Evolutionary conservation across 2,888 invertebrate genomes (phyloP), one percentile per base, ranked within the genome.

Genomic region (Epirrita christyi): DNA sequence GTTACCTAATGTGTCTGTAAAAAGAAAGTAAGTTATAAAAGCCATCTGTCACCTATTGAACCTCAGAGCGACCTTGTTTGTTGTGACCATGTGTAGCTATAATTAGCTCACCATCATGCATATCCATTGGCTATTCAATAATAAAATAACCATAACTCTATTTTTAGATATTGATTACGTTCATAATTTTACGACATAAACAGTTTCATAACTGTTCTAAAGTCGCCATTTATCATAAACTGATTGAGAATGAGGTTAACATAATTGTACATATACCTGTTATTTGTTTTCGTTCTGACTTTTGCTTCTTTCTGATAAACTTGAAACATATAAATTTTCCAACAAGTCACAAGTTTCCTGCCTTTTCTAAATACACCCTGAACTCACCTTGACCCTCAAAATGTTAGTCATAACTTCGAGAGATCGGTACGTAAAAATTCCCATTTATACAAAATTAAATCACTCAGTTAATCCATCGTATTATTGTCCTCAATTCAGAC

Each of bases 121-220:
- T 27, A 34, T 70, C 66, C 51, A 63, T 59, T 67, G 65, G 67
- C 64, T 64, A 68, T 48, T 55, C 59, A 50, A 55, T 55, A 42
- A 67, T 67, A 21, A 50, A 45, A 48, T 47, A 43, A 7, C 43
- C n/a, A 38, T 50, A 34, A 40, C 59, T 75, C 76, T 78, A 77
- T 72, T 73, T 73, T 73, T 76, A 78, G 72, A 29, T 55, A 63
- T 63, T 68, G 70, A 68, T 72, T 69, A 63, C 66, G 54, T 68
- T 75, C 57, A 65, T 64, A 55, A 59, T 51, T 73, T 75, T 68
- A 74, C 63, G 66, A 71, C 62, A 59, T 55, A 51, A 68, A 72
- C 68, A 67, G 61, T 70, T 70, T 67, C 44, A 54, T 61, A 53
- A 63, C 49, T 57, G 41, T 36, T 50, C 41, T 46, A 50, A 50